phyloP scores from a whole-genome alignment of 2,113 vertebrate species.

The Australoheros scitulus region DNA sequence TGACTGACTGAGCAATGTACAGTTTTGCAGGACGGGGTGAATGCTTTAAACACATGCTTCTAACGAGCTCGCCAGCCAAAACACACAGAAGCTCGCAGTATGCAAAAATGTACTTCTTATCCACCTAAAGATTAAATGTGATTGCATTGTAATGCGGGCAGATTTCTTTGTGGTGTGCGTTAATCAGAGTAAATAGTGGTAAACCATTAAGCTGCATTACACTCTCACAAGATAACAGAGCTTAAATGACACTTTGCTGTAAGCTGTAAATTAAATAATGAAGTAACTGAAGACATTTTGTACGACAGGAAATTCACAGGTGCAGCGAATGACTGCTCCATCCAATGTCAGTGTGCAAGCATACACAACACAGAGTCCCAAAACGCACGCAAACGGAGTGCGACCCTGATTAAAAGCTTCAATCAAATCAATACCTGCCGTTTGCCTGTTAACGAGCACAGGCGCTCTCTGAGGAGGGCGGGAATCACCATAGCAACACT shows the following conservation, averaged over 20 bases:
- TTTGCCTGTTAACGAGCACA: not conserved
- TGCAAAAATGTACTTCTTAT: not conserved
- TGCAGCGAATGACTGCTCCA: not conserved
- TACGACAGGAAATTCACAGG: not conserved
- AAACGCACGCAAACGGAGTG: not conserved
- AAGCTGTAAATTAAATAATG: not conserved
- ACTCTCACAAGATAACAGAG: not conserved
- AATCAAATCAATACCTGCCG: not conserved
- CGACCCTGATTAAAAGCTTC: not conserved
- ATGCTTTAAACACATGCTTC: conserved; percentile 27
- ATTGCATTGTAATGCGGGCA: not conserved
- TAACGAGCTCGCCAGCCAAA: conserved; percentile 4
- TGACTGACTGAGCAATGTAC: conserved; percentile 8
- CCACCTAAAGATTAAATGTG: not conserved
- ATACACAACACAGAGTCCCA: not conserved
- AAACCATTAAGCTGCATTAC: not conserved
- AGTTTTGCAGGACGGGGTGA: conserved; percentile 5
- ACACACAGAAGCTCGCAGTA: not conserved
- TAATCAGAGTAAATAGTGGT: not conserved
- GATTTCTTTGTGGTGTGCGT: not conserved
- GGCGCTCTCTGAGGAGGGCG: not conserved
- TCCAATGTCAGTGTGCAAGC: not conserved
- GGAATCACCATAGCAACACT: not conserved
- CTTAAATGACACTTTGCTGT: not conserved
- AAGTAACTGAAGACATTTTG: not conserved